Base-by-base conservation (phyloP, 2,888 invertebrate genomes). In the Lampropteryx suffumata region DNA sequence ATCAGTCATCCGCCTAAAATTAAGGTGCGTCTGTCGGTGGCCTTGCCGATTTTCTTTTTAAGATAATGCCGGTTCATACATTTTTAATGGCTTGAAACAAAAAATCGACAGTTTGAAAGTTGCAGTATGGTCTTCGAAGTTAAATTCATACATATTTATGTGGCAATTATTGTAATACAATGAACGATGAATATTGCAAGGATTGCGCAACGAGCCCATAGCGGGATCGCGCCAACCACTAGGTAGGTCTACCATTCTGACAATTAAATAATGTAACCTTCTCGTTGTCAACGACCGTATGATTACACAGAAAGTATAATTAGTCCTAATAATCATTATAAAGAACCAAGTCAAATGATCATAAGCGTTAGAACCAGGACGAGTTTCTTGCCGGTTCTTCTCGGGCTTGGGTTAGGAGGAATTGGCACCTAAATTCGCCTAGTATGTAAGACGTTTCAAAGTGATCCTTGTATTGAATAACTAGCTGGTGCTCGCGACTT, bases 101-200 rank as follows among this genome's bases (percentile, higher is more conserved):
- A 87, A 87, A 85, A 73, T 73, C 67, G 76, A 74, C 79, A 76
- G 70, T 79, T 80, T 78, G 75, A 80, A 80, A 76, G 79, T 74
- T 73, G 67, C 67, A 66, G 73, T 76, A 78, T 73, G 76, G 73
- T 73, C 70, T 74, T 67, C 69, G 69, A 72, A 73, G 70, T 73
- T 75, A 74, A 72, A 73, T 76, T 79, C 84, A 86, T 87, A 79
- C 80, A 87, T 87, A 87, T 86, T 82, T 79, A 86, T 84, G 78
- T 62, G 69, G 72, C 76, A 84, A 85, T 86, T 85, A 83, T 81
- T 79, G 75, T 76, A 79, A 79, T 82, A 83, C 84, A 86, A 85
- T 85, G 79, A 77, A 67, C 71, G 73, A 80, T 81, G 80, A 80
- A 80, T 80, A 80, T 80, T 79, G 79, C 74, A 75, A 66, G 59